Evolutionary conservation across 2,797 vertebrate species (phyloP), one percentile per base, ranked within the genome.

Genomic region (Pachyuromys duprasi): DNA sequence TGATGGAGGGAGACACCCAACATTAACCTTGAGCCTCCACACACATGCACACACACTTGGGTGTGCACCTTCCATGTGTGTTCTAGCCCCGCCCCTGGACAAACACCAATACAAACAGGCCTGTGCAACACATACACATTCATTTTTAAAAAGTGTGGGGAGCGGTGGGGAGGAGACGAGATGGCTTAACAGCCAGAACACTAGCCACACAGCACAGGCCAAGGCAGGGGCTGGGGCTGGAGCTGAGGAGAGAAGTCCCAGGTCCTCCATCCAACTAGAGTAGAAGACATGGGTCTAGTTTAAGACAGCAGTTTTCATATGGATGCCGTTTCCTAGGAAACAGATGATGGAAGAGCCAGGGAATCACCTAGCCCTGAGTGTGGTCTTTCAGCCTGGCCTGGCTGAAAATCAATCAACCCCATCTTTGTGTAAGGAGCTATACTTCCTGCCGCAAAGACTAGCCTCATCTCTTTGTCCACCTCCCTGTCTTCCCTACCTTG

Each of bases 391-490:
- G 82, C 18, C 89, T 60, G n/a, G 33, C 36, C 49, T 28, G 62
- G 60, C 17, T 60, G 55, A 39, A 2, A 1, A 39, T 9, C 28
- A 14, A 18, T 36, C 33, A 39, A 39, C 62, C 8, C 42, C 69
- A n/a, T 13, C 55, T 62, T n/a, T 65, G 14, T 5, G 0, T 86
- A 84, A 63, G 76, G 62, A 60, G 42, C 33, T 18, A 2, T 14
- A 5, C 63, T 31, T 89, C 22, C n/a, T 65, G 75, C 12, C 14
- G 83, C 33, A 63, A 39, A 62, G 39, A 12, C 28, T 2, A 4
- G 24, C 22, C 2, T n/a, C 45, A 17, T 86, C 0, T 0, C 31
- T 4, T 1, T 2, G 13, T 26, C 33, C 17, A 0, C 45, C 45
- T 74, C 1, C 42, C 24, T 0, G 1, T 31, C 15, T 14, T 57